Evolutionary conservation across 2,797 vertebrate genomes (phyloP).

Genomic region (Furcifer pardalis): DNA sequence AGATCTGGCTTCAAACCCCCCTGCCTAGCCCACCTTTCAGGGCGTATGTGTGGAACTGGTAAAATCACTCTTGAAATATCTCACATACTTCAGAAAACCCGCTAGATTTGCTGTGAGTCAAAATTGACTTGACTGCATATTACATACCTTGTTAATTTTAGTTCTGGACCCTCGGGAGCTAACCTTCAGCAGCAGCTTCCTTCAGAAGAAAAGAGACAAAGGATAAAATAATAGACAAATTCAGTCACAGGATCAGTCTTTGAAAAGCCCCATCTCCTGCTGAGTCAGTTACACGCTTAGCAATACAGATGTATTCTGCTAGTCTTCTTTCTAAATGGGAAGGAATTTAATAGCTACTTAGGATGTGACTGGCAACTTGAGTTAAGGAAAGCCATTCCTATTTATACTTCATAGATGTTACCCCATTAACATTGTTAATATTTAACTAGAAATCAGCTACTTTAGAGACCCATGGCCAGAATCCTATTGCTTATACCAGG

Average conservation of each 20-base stretch:
- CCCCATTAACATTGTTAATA: background rate
- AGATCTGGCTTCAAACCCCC: too few relatives aligned
- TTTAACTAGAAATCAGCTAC: background rate
- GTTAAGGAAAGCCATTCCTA: background rate
- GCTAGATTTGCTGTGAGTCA: too few relatives aligned
- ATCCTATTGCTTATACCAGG: too few relatives aligned
- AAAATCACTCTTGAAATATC: too few relatives aligned
- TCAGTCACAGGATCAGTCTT: background rate
- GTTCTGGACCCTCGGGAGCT: background rate
- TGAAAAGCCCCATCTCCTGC: background rate
- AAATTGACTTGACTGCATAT: too few relatives aligned
- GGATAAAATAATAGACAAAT: background rate
- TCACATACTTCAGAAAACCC: background rate
- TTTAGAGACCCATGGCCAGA: background rate
- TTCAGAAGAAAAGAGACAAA: background rate
- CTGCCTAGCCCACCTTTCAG: too few relatives aligned
- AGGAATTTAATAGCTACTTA: background rate
- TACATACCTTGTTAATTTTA: too few relatives aligned
- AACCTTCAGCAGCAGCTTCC: background rate
- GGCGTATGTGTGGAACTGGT: too few relatives aligned
- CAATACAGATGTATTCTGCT: background rate
- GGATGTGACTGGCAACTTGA: background rate
- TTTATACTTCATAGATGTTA: background rate
- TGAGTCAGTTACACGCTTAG: conserved; percentile 1
- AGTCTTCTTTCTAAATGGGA: background rate